A percentile compares a stretch with the other conserved stretches of the same genome.
phyloP scores from a whole-genome alignment of 2,888 invertebrate species.

The Leptinotarsa haldemani region DNA sequence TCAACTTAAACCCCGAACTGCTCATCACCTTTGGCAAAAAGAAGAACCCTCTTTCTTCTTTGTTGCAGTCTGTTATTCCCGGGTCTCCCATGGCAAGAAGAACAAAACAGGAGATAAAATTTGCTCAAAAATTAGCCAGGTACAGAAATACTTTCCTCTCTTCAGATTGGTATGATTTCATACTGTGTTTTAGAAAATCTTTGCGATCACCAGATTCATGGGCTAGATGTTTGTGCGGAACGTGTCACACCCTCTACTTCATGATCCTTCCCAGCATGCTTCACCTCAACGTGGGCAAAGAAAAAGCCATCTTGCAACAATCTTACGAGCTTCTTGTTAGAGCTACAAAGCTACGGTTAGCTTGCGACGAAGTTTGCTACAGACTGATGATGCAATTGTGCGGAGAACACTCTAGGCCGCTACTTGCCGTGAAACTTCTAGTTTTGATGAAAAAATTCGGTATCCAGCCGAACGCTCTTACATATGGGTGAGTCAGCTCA shows the following conservation, averaged over 20 bases:
- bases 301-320: slow-evolving; percentile 79
- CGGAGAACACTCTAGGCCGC: slow-evolving; percentile 92
- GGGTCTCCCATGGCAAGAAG: slow-evolving; percentile 92
- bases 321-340: slow-evolving; percentile 90
- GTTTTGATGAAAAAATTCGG: slow-evolving; percentile 94
- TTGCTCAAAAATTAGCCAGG: slow-evolving; percentile 85
- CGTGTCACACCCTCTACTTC: slow-evolving; percentile 93
- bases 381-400: slow-evolving; percentile 98
- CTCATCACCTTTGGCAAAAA: slow-evolving; percentile 63
- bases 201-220: slow-evolving; percentile 80
- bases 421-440: slow-evolving; percentile 91
- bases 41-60: slow-evolving; percentile 59
- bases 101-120: slow-evolving; percentile 95
- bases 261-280: slow-evolving; percentile 92
- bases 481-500: slow-evolving; percentile 80
- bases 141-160: slow-evolving; percentile 56
- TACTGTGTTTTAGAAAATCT: slow-evolving; percentile 57
- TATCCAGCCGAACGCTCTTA: slow-evolving; percentile 96
- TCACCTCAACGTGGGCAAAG: slow-evolving; percentile 77
- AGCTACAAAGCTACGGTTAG: slow-evolving; percentile 86
- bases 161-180: neutral
- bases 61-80: slow-evolving; percentile 68
- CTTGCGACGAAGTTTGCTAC: slow-evolving; percentile 97
- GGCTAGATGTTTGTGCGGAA: slow-evolving; percentile 89
- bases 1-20: slow-evolving; percentile 70